Conservation (phyloP, 1,140 invertebrate species). For the Reticulitermes speratus region DNA sequence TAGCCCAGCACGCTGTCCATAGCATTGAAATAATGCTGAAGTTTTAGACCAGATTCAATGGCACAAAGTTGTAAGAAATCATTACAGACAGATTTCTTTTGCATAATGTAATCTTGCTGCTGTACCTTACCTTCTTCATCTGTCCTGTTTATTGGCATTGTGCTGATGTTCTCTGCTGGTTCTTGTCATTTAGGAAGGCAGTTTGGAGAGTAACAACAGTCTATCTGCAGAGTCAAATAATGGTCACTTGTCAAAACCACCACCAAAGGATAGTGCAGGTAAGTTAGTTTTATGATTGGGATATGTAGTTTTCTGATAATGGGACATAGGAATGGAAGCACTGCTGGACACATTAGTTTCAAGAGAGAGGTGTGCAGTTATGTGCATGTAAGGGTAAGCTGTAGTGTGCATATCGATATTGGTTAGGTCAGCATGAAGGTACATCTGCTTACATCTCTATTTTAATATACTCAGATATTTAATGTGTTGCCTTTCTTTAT, state of each 20-base stretch:
- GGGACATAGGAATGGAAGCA: not conserved
- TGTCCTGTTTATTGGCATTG: not conserved
- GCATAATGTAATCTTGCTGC: not conserved
- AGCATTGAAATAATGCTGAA: too few species aligned
- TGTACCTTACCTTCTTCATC: not conserved
- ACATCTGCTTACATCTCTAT: too few species aligned
- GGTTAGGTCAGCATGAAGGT: too few species aligned
- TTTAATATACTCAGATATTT: too few species aligned
- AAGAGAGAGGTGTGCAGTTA: not conserved
- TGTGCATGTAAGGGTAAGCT: too few species aligned
- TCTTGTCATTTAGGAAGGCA: slow-evolving; percentile 49
- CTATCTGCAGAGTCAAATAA: slow-evolving; percentile 53
- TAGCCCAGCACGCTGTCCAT: too few species aligned
- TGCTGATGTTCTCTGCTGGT: not conserved
- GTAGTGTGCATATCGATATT: too few species aligned
- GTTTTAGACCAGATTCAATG: too few species aligned
- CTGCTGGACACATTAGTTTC: not conserved
- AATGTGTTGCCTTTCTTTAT: too few species aligned
- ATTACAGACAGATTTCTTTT: not conserved
- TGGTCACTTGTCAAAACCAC: slow-evolving; percentile 45
- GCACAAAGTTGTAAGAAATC: too few species aligned
- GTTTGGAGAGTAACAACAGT: slow-evolving; percentile 58
- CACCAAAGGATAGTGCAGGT: slow-evolving; percentile 30
- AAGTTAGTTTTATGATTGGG: not conserved
- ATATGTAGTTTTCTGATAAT: too few species aligned